A percentile compares a stretch with the other conserved stretches of the same genome.
Conservation (phyloP, 2,113 vertebrate species). For the Limanda limanda region DNA sequence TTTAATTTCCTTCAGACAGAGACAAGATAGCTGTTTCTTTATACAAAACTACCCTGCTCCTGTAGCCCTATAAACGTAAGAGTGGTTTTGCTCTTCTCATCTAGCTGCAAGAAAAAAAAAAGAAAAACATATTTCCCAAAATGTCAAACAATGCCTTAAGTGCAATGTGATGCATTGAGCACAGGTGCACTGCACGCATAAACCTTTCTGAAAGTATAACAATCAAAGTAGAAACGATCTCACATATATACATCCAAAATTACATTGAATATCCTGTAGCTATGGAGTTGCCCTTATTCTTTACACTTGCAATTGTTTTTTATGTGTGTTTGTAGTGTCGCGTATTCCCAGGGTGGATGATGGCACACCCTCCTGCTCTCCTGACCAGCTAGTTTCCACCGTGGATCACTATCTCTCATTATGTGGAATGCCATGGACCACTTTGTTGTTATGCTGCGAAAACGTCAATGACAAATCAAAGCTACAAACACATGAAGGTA, state of each 20-base stretch:
- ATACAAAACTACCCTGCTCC: too few species aligned
- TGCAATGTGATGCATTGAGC: not conserved
- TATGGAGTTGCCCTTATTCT: too few species aligned
- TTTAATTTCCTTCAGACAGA: too few species aligned
- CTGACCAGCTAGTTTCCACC: constrained; percentile 45
- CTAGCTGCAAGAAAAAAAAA: too few species aligned
- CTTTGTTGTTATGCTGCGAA: constrained; percentile 41
- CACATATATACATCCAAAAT: not conserved
- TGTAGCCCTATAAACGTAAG: too few species aligned
- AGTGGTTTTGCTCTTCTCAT: too few species aligned
- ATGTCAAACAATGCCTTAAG: not conserved
- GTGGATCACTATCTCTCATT: constrained; percentile 62
- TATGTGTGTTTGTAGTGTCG: not conserved
- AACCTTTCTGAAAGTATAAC: not conserved
- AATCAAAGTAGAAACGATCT: not conserved
- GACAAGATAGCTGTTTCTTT: too few species aligned
- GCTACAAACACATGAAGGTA: constrained; percentile 37
- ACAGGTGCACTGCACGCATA: too few species aligned
- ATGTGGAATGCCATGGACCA: constrained; percentile 39
- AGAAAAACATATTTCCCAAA: too few species aligned
- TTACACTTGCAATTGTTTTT: not conserved
- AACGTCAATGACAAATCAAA: constrained; percentile 53
- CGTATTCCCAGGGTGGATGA: constrained; percentile 39
- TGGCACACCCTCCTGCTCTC: constrained; percentile 50
- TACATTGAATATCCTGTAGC: not conserved